Evolutionary conservation across 2,113 vertebrate species (phyloP), one percentile per base, ranked within the genome.

Genomic region (Cyprinus carpio): DNA sequence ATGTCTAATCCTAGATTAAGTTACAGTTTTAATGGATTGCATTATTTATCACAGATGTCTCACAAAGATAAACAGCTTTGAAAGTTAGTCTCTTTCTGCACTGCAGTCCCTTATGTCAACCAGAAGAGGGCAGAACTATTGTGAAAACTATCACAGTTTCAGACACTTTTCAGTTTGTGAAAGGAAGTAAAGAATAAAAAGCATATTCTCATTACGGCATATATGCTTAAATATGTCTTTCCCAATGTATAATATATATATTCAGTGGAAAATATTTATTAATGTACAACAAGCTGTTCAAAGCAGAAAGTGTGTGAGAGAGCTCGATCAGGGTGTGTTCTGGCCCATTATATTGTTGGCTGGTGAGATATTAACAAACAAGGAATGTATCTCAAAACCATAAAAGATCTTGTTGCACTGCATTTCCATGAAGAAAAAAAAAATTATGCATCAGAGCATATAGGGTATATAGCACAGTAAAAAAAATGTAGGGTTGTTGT

Each of bases 331-430:
- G 62, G 69, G 75, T 67, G 81, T 65, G 84, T 71, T 27, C 82
- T 67, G 67, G 78, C 62, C 43, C 11, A 23, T 81, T 6, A 46
- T 29, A 27, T 23, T 76, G 23, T 84, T 81, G 69, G 10, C 69
- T 65, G 31, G 85, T 86, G n/a, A 86, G 62, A 84, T 51, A 86
- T 88, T 86, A 86, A 88, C 85, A 23, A 65, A 83, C 40, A 72
- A 27, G 37, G 40, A 84, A 86, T 43, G 71, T 82, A 75, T 15
- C 49, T 25, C 64, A 74, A n/a, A 82, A 69, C 27, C 43, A 69
- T 69, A 69, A 82, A 69, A 65, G 4, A 11, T 1, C 40, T 18
- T 51, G 64, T 67, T 69, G 13, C 37, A 46, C 31, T 40, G 12
- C 9, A 56, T 23, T 10, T 23, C 4, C 23, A 12, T 27, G 2